Conservation (phyloP, 2,797 vertebrate species). For the Pelochelys cantorii region DNA sequence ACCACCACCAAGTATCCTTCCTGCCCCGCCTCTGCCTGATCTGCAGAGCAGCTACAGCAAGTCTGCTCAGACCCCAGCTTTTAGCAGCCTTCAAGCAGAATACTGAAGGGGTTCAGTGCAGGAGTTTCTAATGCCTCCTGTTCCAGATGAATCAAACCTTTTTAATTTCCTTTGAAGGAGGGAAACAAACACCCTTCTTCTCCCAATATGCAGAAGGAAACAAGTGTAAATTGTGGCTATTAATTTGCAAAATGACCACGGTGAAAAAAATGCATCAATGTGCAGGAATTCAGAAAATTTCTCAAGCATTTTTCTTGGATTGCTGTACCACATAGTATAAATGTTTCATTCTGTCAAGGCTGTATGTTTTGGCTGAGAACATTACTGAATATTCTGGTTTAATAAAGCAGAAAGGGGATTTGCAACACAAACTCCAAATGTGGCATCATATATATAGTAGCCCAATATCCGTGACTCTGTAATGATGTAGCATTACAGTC, state of each 20-base stretch:
- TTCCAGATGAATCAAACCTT: fast-evolving
- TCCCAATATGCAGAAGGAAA: fast-evolving
- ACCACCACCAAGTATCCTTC: background rate
- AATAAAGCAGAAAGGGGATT: background rate
- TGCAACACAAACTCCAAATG: background rate
- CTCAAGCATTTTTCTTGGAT: background rate
- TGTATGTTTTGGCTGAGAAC: background rate
- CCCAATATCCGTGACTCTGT: too few species aligned
- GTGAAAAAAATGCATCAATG: fast-evolving
- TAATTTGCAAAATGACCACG: fast-evolving
- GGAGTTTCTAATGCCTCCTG: background rate
- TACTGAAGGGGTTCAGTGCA: fast-evolving
- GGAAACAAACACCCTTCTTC: fast-evolving
- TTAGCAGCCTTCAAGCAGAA: background rate
- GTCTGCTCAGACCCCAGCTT: background rate
- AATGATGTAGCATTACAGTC: too few species aligned
- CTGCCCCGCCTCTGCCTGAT: background rate
- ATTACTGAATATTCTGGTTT: background rate
- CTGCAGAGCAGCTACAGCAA: background rate
- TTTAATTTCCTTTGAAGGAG: background rate
- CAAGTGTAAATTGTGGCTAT: fast-evolving
- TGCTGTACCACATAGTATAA: background rate
- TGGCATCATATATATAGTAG: background rate
- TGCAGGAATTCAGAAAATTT: fast-evolving
- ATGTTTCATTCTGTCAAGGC: background rate